These are phyloP conservation scores for Dione juno DNA, from an alignment of 2,888 invertebrate genomes.

Conservation along the genomic window DNA sequence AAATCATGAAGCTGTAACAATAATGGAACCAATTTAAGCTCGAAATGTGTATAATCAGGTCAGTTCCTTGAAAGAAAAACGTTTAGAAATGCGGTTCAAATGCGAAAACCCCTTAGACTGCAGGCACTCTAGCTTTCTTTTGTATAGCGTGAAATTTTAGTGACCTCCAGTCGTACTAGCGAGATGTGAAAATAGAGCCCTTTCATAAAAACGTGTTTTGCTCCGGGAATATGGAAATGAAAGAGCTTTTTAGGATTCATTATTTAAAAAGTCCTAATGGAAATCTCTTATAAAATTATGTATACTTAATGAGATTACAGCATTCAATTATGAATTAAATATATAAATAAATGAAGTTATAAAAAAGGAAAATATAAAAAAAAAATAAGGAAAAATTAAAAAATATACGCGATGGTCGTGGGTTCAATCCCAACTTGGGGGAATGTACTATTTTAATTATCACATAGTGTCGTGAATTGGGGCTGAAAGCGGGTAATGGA, in stretches of 20 bases:
- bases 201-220: constrained; percentile 34
- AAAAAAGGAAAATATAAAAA: too few relatives aligned
- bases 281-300: not conserved
- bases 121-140: constrained; percentile 35
- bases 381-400: too few relatives aligned
- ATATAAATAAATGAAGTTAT: not conserved
- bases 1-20: not conserved
- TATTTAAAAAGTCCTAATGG: not conserved
- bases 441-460: too few relatives aligned
- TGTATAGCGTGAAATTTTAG: constrained; percentile 31
- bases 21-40: not conserved
- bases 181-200: constrained; percentile 25
- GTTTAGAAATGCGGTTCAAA: constrained; percentile 21
- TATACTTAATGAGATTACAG: not conserved
- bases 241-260: not conserved
- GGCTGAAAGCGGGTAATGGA: too few relatives aligned
- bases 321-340: not conserved
- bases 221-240: not conserved
- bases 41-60: constrained; percentile 11
- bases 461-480: too few relatives aligned
- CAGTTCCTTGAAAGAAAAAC: constrained; percentile 1
- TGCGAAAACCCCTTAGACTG: constrained; percentile 28
- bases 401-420: too few relatives aligned
- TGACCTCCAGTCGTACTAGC: constrained; percentile 34
- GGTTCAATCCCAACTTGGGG: too few relatives aligned